phyloP scores from a whole-genome alignment of 2,888 invertebrate genomes.

The Ormyrus rosae region DNA sequence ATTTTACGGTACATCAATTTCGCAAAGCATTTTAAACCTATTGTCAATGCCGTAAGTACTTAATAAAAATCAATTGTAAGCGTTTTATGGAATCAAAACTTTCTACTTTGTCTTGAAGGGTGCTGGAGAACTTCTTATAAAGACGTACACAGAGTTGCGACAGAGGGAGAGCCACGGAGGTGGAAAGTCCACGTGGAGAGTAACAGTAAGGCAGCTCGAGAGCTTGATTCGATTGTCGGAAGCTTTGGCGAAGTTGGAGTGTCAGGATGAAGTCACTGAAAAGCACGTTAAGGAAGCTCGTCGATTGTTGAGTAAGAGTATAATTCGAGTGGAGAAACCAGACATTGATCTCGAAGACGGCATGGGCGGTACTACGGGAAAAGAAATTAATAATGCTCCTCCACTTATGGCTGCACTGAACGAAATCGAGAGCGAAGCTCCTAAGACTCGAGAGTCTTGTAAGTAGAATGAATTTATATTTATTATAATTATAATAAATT shows the following conservation, averaged over 20 bases:
- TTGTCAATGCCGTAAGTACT: conserved; percentile 82
- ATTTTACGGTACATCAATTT: conserved; percentile 97
- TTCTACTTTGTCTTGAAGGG: conserved; percentile 77
- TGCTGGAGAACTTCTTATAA: conserved; percentile 89
- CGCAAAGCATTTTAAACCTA: conserved; percentile 95
- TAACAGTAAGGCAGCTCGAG: conserved; percentile 97
- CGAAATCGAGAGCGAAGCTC: conserved; percentile 30
- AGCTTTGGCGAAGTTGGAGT: conserved; percentile 97
- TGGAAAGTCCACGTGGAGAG: conserved; percentile 91
- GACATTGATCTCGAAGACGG: conserved; percentile 95
- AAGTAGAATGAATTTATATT: conserved; percentile 5
- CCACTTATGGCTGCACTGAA: conserved; percentile 65
- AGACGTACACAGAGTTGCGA: conserved; percentile 91
- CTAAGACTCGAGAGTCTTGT: neutral
- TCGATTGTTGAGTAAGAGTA: conserved; percentile 94
- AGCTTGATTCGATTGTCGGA: conserved; percentile 97
- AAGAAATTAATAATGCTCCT: conserved; percentile 74
- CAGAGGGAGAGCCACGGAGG: conserved; percentile 86
- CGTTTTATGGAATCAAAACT: neutral
- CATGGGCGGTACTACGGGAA: conserved; percentile 72
- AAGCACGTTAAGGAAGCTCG: conserved; percentile 95
- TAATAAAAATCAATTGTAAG: neutral
- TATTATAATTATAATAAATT: neutral
- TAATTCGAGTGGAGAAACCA: conserved; percentile 97
- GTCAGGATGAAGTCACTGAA: conserved; percentile 90